Evolutionary conservation across 1,140 invertebrate species (phyloP).

Genomic region (Caenorhabditis remanei): DNA sequence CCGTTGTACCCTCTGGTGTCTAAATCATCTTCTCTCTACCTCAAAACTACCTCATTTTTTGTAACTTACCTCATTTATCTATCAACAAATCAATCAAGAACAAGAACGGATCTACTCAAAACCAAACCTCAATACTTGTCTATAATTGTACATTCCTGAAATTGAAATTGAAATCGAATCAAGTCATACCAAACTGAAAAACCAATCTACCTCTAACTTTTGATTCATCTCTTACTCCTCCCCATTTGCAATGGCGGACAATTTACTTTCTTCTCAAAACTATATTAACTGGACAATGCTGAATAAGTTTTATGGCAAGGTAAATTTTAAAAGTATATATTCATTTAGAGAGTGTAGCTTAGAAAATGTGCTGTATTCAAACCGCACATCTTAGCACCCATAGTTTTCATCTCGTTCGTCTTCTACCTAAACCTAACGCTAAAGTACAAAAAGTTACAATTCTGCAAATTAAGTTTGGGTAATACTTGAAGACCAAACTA

Average conservation of each 20-base stretch:
- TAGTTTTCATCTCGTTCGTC: too few relatives aligned
- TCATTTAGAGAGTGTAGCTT: background rate
- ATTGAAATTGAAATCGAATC: constrained; percentile 44
- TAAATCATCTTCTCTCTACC: constrained; percentile 1
- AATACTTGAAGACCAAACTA: background rate
- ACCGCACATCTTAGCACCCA: too few relatives aligned
- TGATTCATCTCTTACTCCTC: constrained; percentile 5
- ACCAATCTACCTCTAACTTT: constrained; percentile 24
- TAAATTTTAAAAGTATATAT: background rate
- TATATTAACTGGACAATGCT: constrained; percentile 65
- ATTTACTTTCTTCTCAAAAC: constrained; percentile 59
- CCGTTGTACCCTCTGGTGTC: constrained; percentile 40
- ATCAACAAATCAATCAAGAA: constrained; percentile 47
- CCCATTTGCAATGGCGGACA: constrained; percentile 53
- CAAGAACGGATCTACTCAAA: constrained; percentile 17
- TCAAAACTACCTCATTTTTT: constrained; percentile 51
- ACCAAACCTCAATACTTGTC: background rate
- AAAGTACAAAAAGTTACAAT: too few relatives aligned
- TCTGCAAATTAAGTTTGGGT: too few relatives aligned
- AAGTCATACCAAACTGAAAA: background rate
- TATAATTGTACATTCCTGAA: constrained; percentile 44
- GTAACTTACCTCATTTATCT: constrained; percentile 36
- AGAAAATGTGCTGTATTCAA: too few relatives aligned
- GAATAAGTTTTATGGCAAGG: constrained; percentile 62
- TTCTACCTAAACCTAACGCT: too few relatives aligned